Evolutionary conservation across 1,140 invertebrate genomes (phyloP).

Genomic region (Lepidostoma basale): DNA sequence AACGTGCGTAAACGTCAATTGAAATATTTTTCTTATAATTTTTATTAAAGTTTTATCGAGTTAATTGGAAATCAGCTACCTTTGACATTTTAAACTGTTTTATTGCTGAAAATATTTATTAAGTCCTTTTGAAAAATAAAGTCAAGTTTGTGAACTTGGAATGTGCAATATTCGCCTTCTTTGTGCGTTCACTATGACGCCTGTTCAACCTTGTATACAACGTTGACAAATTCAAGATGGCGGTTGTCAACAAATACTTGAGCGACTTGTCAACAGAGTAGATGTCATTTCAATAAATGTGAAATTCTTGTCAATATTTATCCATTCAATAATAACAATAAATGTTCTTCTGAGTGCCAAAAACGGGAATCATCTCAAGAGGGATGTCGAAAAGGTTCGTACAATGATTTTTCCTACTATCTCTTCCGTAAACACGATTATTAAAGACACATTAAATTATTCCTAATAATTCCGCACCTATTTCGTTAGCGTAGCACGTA

Average conservation of each 20-base stretch:
- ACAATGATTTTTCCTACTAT: not conserved
- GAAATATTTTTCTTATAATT: too few relatives aligned
- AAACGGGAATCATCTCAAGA: not conserved
- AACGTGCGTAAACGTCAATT: too few relatives aligned
- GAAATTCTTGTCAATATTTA: conserved; percentile 1
- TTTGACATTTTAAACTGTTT: too few relatives aligned
- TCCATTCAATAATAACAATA: not conserved
- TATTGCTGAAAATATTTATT: too few relatives aligned
- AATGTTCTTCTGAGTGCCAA: not conserved
- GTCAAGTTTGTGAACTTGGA: too few relatives aligned
- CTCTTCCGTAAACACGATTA: not conserved
- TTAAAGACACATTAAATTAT: conserved; percentile 1
- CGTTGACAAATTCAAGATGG: conserved; percentile 33
- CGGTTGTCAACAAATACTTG: conserved; percentile 39
- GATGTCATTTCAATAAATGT: conserved; percentile 25
- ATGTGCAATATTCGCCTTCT: too few relatives aligned
- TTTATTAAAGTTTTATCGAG: too few relatives aligned
- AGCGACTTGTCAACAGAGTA: conserved; percentile 33
- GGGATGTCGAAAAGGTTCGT: conserved; percentile 17
- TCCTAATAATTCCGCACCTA: not conserved
- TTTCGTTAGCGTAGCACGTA: not conserved
- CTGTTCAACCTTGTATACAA: conserved; percentile 3
- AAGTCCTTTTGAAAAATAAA: too few relatives aligned
- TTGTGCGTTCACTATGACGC: too few relatives aligned
- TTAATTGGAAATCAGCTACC: too few relatives aligned